Evolutionary conservation across 2,797 vertebrate species (phyloP).

Genomic region (Syngnathus acus): DNA sequence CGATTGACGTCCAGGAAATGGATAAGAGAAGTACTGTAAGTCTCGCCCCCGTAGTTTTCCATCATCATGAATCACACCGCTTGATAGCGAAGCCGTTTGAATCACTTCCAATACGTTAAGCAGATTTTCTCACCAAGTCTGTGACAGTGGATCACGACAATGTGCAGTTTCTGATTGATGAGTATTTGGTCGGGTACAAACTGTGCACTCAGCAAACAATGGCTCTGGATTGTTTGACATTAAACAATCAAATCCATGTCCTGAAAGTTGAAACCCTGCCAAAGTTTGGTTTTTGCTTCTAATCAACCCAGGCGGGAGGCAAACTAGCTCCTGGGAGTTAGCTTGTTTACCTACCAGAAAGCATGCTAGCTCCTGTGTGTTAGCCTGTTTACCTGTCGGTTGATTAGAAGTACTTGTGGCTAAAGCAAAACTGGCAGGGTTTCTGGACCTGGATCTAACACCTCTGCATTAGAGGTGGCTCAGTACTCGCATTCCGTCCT

Average conservation of each 20-base stretch:
- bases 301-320: too few species aligned
- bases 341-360: too few species aligned
- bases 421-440: too few species aligned
- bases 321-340: too few species aligned
- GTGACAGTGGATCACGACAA: not conserved
- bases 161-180: not conserved
- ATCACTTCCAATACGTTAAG: conserved; percentile 1
- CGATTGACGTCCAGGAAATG: conserved; percentile 3
- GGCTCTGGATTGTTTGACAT: not conserved
- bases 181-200: not conserved
- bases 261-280: too few species aligned
- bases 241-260: too few species aligned
- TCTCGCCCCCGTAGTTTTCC: not conserved
- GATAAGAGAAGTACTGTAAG: conserved; percentile 4
- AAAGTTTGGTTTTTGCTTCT: too few species aligned
- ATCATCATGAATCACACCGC: conserved; percentile 11
- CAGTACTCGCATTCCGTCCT: not conserved
- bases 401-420: too few species aligned
- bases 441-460: too few species aligned
- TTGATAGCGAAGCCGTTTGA: conserved; percentile 12
- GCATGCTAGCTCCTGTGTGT: too few species aligned
- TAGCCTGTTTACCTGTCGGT: too few species aligned
- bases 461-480: not conserved
- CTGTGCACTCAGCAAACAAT: not conserved
- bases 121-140: conserved; percentile 6